phyloP scores from a whole-genome alignment of 2,113 vertebrate species.

The Oceanodroma tethys region DNA sequence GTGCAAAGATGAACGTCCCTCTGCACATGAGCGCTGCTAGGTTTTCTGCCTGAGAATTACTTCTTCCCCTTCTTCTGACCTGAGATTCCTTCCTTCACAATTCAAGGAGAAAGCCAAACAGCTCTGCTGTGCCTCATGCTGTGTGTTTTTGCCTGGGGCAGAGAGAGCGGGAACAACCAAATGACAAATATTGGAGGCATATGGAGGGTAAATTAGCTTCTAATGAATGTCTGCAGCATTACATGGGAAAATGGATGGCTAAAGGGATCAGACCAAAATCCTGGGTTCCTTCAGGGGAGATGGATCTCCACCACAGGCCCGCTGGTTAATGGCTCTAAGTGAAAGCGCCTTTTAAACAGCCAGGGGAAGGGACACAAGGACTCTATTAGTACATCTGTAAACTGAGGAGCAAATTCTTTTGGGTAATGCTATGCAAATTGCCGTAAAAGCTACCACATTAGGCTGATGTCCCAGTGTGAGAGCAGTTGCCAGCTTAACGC shows the following conservation, averaged over 20 bases:
- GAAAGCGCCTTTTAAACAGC: not conserved
- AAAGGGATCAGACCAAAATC: slow-evolving; percentile 23
- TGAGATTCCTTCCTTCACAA: not conserved
- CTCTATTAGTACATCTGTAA: not conserved
- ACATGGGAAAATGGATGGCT: slow-evolving; percentile 24
- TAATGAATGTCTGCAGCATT: slow-evolving; percentile 54
- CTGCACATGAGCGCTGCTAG: not conserved
- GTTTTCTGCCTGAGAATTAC: not conserved
- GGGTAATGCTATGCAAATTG: slow-evolving; percentile 44
- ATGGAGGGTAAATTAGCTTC: slow-evolving; percentile 67
- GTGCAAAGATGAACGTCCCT: not conserved
- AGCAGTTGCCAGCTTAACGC: slow-evolving; percentile 26
- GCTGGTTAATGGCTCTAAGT: slow-evolving; percentile 4
- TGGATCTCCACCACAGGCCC: not conserved
- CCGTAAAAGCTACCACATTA: slow-evolving; percentile 19
- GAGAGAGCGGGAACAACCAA: slow-evolving; percentile 34
- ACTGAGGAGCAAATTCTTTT: slow-evolving; percentile 19
- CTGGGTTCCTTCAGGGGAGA: slow-evolving; percentile 27
- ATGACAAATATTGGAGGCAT: slow-evolving; percentile 67
- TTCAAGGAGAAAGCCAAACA: slow-evolving; percentile 43
- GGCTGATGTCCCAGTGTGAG: not conserved
- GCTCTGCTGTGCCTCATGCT: slow-evolving; percentile 31
- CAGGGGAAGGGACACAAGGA: not conserved
- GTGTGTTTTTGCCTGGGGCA: slow-evolving; percentile 66
- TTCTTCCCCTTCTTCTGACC: slow-evolving; percentile 20